Percentiles rank a stretch among this genome's conserved stretches.
Conservation (phyloP, 2,797 vertebrate genomes). For the Notolabrus celidotus region DNA sequence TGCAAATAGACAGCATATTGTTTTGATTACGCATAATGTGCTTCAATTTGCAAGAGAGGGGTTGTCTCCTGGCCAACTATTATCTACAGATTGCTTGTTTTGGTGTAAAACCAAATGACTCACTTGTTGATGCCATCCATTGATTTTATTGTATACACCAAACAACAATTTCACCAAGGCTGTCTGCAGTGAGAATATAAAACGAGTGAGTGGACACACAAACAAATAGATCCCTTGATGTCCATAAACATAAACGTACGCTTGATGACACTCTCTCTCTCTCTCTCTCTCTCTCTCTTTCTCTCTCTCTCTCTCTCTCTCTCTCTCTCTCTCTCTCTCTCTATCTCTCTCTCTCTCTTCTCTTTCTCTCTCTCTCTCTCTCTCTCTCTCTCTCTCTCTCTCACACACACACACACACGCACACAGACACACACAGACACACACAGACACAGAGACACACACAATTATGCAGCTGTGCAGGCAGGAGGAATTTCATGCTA, state of each 20-base stretch:
- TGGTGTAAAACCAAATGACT: conserved; percentile 48
- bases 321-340: too few relatives aligned
- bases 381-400: too few relatives aligned
- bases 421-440: too few relatives aligned
- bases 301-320: too few relatives aligned
- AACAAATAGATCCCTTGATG: conserved; percentile 38
- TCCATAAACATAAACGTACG: neutral
- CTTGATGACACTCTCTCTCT: neutral
- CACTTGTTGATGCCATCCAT: conserved; percentile 59
- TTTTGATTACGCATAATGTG: conserved; percentile 4
- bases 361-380: too few relatives aligned
- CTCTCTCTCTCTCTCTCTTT: conserved; percentile 1
- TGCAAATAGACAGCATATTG: conserved; percentile 22
- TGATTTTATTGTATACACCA: conserved; percentile 26
- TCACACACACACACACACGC: too few relatives aligned
- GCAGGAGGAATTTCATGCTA: conserved; percentile 56
- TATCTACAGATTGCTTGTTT: conserved; percentile 37
- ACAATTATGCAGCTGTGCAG: neutral
- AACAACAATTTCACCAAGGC: conserved; percentile 26
- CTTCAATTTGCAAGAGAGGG: conserved; percentile 15
- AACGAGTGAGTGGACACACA: conserved; percentile 21
- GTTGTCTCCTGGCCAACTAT: conserved; percentile 26
- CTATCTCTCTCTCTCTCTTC: too few relatives aligned
- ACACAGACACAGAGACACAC: too few relatives aligned
- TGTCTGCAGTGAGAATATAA: conserved; percentile 8